These are phyloP conservation scores for Prinia subflava DNA, from an alignment of 2,113 vertebrate genomes.

Conservation along the genomic window DNA sequence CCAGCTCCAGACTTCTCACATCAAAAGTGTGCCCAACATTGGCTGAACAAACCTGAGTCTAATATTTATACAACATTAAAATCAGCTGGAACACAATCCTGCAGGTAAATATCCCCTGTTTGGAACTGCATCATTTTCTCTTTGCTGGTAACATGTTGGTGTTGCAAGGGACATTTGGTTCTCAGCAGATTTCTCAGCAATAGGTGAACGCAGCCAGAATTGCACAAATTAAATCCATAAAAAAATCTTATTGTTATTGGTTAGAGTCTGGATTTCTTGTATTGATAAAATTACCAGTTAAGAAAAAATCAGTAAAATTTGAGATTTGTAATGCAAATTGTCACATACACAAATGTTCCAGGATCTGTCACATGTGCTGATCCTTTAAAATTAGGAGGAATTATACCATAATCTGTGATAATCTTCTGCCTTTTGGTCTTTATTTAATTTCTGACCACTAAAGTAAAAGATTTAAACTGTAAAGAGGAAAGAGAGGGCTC, in stretches of 20 bases:
- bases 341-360: not conserved
- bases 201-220: not conserved
- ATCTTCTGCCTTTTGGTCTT: not conserved
- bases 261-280: not conserved
- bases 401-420: not conserved
- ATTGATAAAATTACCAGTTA: not conserved
- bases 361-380: not conserved
- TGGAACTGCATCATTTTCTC: not conserved
- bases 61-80: not conserved
- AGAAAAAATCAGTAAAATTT: not conserved
- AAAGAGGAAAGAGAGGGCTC: not conserved
- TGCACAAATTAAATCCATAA: not conserved
- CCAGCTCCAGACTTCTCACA: not conserved
- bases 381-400: not conserved
- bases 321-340: not conserved
- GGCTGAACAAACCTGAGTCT: not conserved
- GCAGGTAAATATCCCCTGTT: not conserved
- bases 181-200: not conserved
- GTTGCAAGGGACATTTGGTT: not conserved
- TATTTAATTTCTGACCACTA: not conserved
- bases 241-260: not conserved
- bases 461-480: conserved; percentile 1
- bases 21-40: not conserved
- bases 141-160: not conserved
- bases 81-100: not conserved